Conservation (phyloP, 2,888 invertebrate species). For the Mesorhabditis sp. region DNA sequence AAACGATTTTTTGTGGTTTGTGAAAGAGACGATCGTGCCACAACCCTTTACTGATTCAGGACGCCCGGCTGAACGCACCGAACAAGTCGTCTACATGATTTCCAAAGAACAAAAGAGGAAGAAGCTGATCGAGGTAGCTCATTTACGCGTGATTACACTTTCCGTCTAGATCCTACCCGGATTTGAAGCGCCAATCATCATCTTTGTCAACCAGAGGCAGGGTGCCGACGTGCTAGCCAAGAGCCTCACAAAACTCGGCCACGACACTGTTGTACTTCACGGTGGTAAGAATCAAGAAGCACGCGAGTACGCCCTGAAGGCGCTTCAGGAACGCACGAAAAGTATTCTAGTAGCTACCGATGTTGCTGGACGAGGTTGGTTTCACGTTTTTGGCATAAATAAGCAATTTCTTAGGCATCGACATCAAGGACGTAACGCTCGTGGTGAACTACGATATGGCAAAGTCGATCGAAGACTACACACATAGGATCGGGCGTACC, state of each 20-base stretch:
- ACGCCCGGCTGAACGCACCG: conserved; percentile 92
- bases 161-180: conserved; percentile 64
- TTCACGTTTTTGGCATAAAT: background rate
- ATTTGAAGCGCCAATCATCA: conserved; percentile 93
- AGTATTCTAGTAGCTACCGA: conserved; percentile 98
- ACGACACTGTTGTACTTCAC: conserved; percentile 91
- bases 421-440: conserved; percentile 96
- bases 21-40: background rate
- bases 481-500: conserved; percentile 88
- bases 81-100: conserved; percentile 86
- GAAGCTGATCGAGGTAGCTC: conserved; percentile 86
- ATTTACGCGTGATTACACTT: conserved; percentile 66
- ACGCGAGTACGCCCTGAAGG: conserved; percentile 94
- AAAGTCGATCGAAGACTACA: conserved; percentile 82
- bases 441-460: conserved; percentile 99
- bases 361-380: conserved; percentile 79
- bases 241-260: conserved; percentile 90
- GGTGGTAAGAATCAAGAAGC: conserved; percentile 97
- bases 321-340: conserved; percentile 88
- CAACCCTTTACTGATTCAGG: conserved; percentile 63
- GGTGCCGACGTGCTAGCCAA: conserved; percentile 94
- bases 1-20: background rate
- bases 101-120: conserved; percentile 88
- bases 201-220: conserved; percentile 99
- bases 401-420: conserved; percentile 73